These are phyloP conservation scores for Zapus hudsonius DNA, from an alignment of 2,113 vertebrate species.

Conservation along the genomic window DNA sequence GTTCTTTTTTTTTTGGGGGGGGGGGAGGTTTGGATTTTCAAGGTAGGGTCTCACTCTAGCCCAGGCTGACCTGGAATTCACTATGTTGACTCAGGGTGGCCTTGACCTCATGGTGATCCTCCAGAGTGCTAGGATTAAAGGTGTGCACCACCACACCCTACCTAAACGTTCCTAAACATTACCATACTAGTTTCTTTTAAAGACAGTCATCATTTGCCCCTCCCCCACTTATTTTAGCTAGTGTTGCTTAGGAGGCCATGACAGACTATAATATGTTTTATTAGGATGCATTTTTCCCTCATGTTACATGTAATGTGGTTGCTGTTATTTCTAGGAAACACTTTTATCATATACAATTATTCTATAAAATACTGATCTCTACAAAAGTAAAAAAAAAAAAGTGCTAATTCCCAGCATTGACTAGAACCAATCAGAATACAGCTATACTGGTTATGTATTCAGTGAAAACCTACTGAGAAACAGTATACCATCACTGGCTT, in stretches of 20 bases:
- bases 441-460: background rate
- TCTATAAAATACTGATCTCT: background rate
- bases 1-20: too few relatives aligned
- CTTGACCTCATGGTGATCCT: too few relatives aligned
- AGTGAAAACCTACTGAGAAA: background rate
- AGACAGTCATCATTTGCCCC: background rate
- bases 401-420: background rate
- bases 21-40: too few relatives aligned
- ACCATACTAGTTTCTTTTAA: slow-evolving; percentile 24
- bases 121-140: too few relatives aligned
- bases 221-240: background rate
- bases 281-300: background rate
- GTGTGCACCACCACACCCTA: too few relatives aligned
- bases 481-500: background rate
- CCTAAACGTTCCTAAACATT: background rate
- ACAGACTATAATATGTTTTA: background rate
- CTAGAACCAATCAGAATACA: background rate
- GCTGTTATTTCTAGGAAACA: background rate
- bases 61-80: too few relatives aligned
- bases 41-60: too few relatives aligned
- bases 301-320: background rate
- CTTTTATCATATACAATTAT: slow-evolving; percentile 40
- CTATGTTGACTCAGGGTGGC: too few relatives aligned
- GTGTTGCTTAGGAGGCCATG: background rate
- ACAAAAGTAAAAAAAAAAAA: background rate